Conservation (phyloP, 2,888 invertebrate genomes). For the Tachystola acroxantha region DNA sequence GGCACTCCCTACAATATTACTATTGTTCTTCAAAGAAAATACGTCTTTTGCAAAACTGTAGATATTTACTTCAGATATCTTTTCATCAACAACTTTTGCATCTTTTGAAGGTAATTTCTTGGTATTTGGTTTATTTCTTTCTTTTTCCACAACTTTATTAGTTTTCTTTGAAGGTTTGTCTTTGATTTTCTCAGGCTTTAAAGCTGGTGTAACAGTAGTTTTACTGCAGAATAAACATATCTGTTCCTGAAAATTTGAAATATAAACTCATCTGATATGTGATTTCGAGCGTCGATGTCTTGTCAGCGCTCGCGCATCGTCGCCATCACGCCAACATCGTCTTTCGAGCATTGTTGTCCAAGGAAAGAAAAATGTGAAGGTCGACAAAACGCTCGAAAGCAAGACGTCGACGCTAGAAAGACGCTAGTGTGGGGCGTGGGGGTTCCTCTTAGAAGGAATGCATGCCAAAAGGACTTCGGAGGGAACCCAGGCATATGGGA, state of each 20-base stretch:
- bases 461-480: too few species aligned
- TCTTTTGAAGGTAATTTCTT: constrained; percentile 11
- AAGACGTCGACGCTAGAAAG: too few species aligned
- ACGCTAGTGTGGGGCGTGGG: too few species aligned
- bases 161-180: constrained; percentile 2
- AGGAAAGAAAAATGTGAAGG: too few species aligned
- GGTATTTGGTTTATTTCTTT: constrained; percentile 6
- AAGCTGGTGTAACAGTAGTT: constrained; percentile 24
- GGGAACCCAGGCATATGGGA: too few species aligned
- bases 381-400: too few species aligned
- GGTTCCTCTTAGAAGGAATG: too few species aligned
- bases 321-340: too few species aligned
- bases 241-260: constrained; percentile 45
- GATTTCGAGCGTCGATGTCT: too few species aligned
- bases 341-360: too few species aligned
- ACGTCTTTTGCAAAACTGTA: constrained; percentile 54
- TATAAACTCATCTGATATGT: background rate
- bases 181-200: constrained; percentile 34
- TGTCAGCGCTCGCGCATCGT: too few species aligned
- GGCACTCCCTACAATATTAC: constrained; percentile 36
- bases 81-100: constrained; percentile 3
- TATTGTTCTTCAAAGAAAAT: constrained; percentile 53
- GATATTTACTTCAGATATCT: constrained; percentile 31
- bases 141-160: constrained; percentile 5
- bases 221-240: constrained; percentile 53